These are phyloP conservation scores for Xenus cinereus DNA, from an alignment of 2,113 vertebrate species.

Conservation along the genomic window DNA sequence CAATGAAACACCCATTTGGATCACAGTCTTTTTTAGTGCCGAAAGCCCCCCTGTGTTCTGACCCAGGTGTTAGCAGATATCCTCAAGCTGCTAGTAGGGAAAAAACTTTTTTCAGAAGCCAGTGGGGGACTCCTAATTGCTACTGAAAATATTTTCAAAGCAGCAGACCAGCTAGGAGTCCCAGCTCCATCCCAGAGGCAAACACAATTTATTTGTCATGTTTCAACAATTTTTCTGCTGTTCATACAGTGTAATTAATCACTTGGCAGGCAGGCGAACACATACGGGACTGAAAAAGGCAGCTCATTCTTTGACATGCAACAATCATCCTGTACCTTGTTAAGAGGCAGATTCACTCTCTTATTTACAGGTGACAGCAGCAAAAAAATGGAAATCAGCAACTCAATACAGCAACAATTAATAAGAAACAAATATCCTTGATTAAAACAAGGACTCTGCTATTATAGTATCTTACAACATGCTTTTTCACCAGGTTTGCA, in stretches of 20 bases:
- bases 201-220: slow-evolving; percentile 61
- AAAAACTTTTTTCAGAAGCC: background rate
- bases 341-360: background rate
- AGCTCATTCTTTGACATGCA: background rate
- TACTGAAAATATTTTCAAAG: slow-evolving; percentile 51
- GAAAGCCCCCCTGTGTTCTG: background rate
- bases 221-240: slow-evolving; percentile 50
- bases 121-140: slow-evolving; percentile 37
- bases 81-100: background rate
- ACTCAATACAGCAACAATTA: background rate
- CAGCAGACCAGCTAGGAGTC: slow-evolving; percentile 17
- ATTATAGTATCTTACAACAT: background rate
- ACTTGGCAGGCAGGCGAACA: slow-evolving; percentile 53
- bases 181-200: slow-evolving; percentile 49
- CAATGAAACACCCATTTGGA: background rate
- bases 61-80: background rate
- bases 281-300: slow-evolving; percentile 24
- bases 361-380: background rate
- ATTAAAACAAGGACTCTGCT: background rate
- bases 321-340: background rate
- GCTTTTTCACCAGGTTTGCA: background rate
- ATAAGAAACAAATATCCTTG: background rate
- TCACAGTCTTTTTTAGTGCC: background rate
- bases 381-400: background rate
- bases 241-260: slow-evolving; percentile 58